Evolutionary conservation across 2,113 vertebrate genomes (phyloP).

Genomic region (Entelurus aequoreus): DNA sequence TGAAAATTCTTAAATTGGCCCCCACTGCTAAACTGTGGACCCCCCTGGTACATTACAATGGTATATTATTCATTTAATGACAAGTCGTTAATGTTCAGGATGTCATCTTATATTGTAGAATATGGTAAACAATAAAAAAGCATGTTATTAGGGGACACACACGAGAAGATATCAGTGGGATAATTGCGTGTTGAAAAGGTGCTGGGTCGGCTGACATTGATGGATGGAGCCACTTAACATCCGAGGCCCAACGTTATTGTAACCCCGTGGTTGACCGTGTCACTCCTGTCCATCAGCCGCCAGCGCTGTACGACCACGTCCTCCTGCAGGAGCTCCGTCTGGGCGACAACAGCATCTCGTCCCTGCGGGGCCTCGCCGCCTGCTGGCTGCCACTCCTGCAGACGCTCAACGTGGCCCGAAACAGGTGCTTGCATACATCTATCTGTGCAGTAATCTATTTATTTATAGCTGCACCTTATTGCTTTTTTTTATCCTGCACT

Average conservation of each 20-base stretch:
- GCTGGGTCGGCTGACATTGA: slow-evolving; percentile 44
- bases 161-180: background rate
- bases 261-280: slow-evolving; percentile 34
- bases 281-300: slow-evolving; percentile 64
- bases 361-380: slow-evolving; percentile 65
- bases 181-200: background rate
- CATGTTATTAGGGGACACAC: background rate
- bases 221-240: slow-evolving; percentile 28
- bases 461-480: no score
- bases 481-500: no score
- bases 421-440: slow-evolving; percentile 70
- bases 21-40: no score
- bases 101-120: no score
- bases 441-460: no score
- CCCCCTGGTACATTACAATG: background rate
- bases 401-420: slow-evolving; percentile 76
- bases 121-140: background rate
- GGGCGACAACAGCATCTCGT: slow-evolving; percentile 85
- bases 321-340: slow-evolving; percentile 83
- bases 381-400: slow-evolving; percentile 87
- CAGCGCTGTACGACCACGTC: slow-evolving; percentile 83
- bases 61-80: no score
- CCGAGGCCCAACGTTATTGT: slow-evolving; percentile 31
- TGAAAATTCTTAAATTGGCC: no score
- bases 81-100: no score